Evolutionary conservation across 2,113 vertebrate species (phyloP), one percentile per base, ranked within the genome.

Genomic region (Calonectris borealis): DNA sequence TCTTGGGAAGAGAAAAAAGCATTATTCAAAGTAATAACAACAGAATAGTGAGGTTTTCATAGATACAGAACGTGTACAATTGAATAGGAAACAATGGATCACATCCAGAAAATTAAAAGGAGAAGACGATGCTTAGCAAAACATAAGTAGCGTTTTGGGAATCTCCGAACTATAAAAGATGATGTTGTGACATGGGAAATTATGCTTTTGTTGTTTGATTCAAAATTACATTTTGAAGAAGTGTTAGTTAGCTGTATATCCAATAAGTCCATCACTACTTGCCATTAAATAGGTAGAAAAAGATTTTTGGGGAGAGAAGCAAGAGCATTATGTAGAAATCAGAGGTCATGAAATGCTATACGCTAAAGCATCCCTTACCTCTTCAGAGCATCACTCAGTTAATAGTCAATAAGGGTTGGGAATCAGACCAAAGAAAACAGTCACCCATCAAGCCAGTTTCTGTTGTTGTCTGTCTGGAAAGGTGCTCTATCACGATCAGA

Each of bases 381-480:
- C 61, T 84, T 85, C 57, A 26, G 32, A 36, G 24, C 42, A 54
- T 75, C 44, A 31, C 38, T 90, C 62, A 21, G 38, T 68, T 62
- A 24, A 70, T n/a, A 82, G 57, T 68, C 66, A 44, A 2, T 27
- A 93, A 60, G 62, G 22, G 10, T n/a, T 73, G 40, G 77, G 29
- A 93, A 86, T 86, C n/a, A 76, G 54, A 93, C 68, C 61, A 81
- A 84, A 60, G 40, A n/a, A 82, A 92, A 65, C 34, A 68, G 48
- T 84, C n/a, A 42, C 58, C n/a, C 60, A 29, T n/a, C 32, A 52
- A 68, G 80, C 36, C 54, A 77, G 19, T 89, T 94, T 55, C 44
- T 88, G 58, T 40, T 62, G 68, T 44, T 88, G 75, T 72, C 77
- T 93, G 27, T 82, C 48, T 36, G 69, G 76, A 42, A 92, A 44